Evolutionary conservation across 2,888 invertebrate species (phyloP), one percentile per base, ranked within the genome.

Genomic region (Lomographa bimaculata): DNA sequence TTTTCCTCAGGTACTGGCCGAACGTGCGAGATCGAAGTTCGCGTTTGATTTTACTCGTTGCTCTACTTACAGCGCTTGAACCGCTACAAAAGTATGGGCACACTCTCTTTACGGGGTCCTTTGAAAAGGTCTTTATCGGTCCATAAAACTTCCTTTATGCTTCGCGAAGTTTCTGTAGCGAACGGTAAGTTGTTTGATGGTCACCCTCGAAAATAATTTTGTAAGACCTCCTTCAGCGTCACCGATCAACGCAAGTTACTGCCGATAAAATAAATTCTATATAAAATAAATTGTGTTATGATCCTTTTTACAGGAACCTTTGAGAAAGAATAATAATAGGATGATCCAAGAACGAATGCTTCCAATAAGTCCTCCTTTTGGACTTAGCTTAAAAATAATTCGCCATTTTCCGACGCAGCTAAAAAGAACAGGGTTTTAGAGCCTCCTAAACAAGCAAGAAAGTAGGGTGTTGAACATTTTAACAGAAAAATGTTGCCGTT

Each of bases 71-170:
- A 32, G 46, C 38, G 21, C 42, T 48, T 35, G 36, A 45, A 27
- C 35, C 32, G 43, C 19, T 34, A 25, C 27, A 29, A 48, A 51
- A 48, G 45, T 48, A 43, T 45, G 40, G 38, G 14, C 14, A 39
- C 35, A 27, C 63, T 60, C 60, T 62, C 61, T 67, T 68, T 63
- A 67, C 63, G 66, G 58, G 60, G 71, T 75, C 77, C 80, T 73
- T 82, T 77, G 73, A 78, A 80, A 82, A 78, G 76, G 79, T 78
- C 79, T 85, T 84, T 82, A 87, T 82, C 81, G 79, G 71, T 59
- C 65, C 77, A 81, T 84, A 87, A 84, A 86, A 83, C 79, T 81
- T 83, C 64, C 78, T 82, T 84, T 79, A 85, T 79, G 76, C 69
- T 65, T 68, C 69, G 67, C 69, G 70, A 79, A 80, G 67, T 82